Percentiles rank a stretch among this genome's conserved stretches.
Evolutionary conservation across 2,888 invertebrate species (phyloP).

Genomic region (Acronicta alni): DNA sequence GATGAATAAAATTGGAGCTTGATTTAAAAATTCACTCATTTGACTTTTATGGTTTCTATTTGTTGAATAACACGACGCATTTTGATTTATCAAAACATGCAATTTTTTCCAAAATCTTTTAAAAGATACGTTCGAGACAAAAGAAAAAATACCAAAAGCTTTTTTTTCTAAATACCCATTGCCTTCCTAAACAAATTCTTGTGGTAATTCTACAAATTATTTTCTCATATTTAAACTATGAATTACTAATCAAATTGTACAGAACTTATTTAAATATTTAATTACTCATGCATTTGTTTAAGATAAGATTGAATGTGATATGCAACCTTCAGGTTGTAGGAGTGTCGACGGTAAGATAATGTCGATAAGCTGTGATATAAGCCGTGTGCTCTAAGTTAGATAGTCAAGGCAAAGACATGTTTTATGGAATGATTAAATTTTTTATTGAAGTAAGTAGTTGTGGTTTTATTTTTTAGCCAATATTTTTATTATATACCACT

Average conservation of each 20-base stretch:
- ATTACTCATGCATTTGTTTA: slow-evolving; percentile 47
- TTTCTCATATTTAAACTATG: not conserved
- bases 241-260: slow-evolving; percentile 7
- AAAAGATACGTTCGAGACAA: no score
- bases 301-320: slow-evolving; percentile 64
- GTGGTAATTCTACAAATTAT: not conserved
- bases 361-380: slow-evolving; percentile 66
- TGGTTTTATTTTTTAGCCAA: not conserved
- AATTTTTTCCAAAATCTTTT: no score
- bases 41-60: no score
- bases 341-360: slow-evolving; percentile 48
- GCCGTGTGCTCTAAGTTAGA: slow-evolving; percentile 53
- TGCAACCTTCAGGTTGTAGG: slow-evolving; percentile 35
- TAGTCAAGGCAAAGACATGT: slow-evolving; percentile 28
- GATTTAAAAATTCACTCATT: no score
- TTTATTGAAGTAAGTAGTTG: slow-evolving; percentile 8
- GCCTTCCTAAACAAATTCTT: not conserved
- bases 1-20: no score
- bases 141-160: no score
- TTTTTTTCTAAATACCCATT: no score
- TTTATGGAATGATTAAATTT: slow-evolving; percentile 37
- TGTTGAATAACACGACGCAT: no score
- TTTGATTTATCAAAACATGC: no score
- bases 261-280: slow-evolving; percentile 26
- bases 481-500: no score